phyloP scores from a whole-genome alignment of 2,888 invertebrate species.

The Mechanitis messenoides region DNA sequence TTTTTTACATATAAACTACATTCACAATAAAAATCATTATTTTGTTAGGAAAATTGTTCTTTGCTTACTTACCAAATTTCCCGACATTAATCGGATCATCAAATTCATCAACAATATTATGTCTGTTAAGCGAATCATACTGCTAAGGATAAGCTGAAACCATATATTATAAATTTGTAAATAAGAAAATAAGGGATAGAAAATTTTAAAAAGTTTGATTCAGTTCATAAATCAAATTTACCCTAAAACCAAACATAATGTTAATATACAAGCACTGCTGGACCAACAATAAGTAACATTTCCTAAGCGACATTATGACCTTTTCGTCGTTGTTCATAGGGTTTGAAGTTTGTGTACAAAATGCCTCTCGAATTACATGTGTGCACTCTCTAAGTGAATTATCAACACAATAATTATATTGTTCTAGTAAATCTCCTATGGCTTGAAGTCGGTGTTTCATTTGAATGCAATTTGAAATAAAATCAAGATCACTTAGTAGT shows the following conservation, averaged over 20 bases:
- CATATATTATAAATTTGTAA: background rate
- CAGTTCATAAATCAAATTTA: constrained; percentile 6
- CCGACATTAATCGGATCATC: constrained; percentile 19
- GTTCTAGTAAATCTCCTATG: constrained; percentile 25
- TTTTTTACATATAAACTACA: background rate
- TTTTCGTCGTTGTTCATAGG: constrained; percentile 13
- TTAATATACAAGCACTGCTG: constrained; percentile 27
- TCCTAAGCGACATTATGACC: constrained; percentile 18
- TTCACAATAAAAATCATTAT: too few species aligned
- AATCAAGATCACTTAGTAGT: constrained; percentile 24
- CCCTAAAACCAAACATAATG: constrained; percentile 24
- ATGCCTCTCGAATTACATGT: constrained; percentile 7
- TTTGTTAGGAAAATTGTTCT: background rate
- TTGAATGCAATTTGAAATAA: constrained; percentile 23
- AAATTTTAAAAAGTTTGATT: background rate
- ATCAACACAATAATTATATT: constrained; percentile 11
- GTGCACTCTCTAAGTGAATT: constrained; percentile 10
- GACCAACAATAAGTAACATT: constrained; percentile 25
- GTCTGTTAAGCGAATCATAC: constrained; percentile 19
- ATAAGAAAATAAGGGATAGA: background rate
- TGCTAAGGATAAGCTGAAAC: constrained; percentile 25
- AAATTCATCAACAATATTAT: constrained; percentile 22
- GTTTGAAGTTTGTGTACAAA: constrained; percentile 11
- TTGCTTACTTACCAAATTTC: constrained; percentile 19
- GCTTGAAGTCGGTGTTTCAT: constrained; percentile 25